These are phyloP conservation scores for Metopia argyrocephala DNA, from an alignment of 2,888 invertebrate genomes.

Conservation along the genomic window DNA sequence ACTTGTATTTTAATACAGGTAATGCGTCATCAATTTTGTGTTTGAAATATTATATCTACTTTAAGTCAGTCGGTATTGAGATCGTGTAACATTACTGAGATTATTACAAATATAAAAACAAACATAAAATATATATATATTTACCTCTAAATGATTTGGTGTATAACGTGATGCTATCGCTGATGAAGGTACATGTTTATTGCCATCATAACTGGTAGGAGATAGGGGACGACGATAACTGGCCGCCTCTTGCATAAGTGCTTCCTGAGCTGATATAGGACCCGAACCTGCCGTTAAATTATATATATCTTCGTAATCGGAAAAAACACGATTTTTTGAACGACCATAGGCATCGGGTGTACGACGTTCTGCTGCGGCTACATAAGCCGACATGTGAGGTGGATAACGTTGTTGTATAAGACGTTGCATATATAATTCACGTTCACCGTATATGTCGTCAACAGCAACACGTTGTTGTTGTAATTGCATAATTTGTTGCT, in stretches of 20 bases:
- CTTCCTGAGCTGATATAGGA: slow-evolving; percentile 73
- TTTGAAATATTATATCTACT: no score
- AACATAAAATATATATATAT: slow-evolving; percentile 44
- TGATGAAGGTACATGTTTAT: slow-evolving; percentile 75
- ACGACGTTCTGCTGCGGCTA: slow-evolving; percentile 82
- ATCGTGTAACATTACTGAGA: no score
- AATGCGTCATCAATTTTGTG: no score
- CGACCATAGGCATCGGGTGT: slow-evolving; percentile 91
- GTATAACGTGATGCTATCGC: slow-evolving; percentile 76
- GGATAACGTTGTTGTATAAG: slow-evolving; percentile 75
- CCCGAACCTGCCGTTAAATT: slow-evolving; percentile 76
- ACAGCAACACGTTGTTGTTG: slow-evolving; percentile 68
- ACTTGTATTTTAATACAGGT: no score
- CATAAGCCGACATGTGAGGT: slow-evolving; percentile 67
- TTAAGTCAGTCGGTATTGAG: no score
- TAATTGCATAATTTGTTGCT: slow-evolving; percentile 69
- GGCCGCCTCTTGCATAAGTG: slow-evolving; percentile 72
- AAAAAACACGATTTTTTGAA: slow-evolving; percentile 80
- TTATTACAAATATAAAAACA: no score
- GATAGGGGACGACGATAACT: slow-evolving; percentile 83
- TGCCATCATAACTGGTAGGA: slow-evolving; percentile 80
- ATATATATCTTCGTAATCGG: slow-evolving; percentile 90
- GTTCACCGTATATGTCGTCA: slow-evolving; percentile 77
- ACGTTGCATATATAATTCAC: slow-evolving; percentile 78
- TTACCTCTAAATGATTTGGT: slow-evolving; percentile 78